Conservation (phyloP, 2,797 vertebrate species). For the Pteropus rufus region DNA sequence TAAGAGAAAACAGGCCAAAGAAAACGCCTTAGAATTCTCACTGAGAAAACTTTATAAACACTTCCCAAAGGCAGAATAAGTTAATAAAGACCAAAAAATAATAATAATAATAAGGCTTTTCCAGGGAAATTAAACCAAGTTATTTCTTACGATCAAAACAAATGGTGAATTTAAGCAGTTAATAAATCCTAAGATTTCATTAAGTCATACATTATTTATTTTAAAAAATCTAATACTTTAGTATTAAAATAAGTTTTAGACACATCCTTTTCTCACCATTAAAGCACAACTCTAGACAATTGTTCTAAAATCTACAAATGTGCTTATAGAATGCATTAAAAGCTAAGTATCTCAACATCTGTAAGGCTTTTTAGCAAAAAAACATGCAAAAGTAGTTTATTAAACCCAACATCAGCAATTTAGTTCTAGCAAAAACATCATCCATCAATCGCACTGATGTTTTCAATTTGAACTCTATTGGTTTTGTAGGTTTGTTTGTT, state of each 20-base stretch:
- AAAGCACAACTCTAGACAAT: background rate
- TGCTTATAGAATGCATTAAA: background rate
- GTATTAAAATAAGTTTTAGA: background rate
- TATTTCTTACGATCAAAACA: constrained; percentile 16
- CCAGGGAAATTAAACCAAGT: background rate
- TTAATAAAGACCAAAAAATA: background rate
- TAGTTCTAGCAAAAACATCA: background rate
- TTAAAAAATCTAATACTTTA: background rate
- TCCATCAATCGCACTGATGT: background rate
- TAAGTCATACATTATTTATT: background rate
- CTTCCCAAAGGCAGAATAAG: background rate
- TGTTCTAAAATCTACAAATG: background rate
- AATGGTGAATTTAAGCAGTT: background rate
- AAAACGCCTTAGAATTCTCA: background rate
- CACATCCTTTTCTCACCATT: background rate
- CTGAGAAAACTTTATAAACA: background rate
- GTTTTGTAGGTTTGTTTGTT: background rate
- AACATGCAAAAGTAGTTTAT: background rate
- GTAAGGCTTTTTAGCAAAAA: background rate
- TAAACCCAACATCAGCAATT: background rate
- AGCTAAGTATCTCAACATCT: background rate
- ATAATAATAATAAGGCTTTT: background rate
- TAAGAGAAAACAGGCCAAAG: background rate
- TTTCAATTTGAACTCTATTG: background rate
- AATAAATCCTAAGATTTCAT: background rate